A percentile compares a stretch with the other conserved stretches of the same genome.
These are phyloP conservation scores for Myotis planiceps DNA, from an alignment of 2,797 vertebrate species.

Conservation along the genomic window DNA sequence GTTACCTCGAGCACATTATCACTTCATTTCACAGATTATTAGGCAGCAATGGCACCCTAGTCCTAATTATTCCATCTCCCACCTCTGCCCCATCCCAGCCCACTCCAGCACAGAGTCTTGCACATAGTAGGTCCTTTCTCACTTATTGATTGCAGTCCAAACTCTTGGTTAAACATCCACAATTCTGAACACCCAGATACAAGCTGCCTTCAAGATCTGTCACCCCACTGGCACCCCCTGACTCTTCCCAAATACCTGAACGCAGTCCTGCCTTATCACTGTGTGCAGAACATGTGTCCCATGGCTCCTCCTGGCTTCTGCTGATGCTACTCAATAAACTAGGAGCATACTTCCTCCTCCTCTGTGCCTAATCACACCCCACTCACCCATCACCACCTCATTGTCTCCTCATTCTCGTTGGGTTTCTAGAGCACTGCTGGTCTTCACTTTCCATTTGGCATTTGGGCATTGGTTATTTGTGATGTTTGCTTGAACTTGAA, in stretches of 20 bases:
- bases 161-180: not conserved
- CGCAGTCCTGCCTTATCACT: not conserved
- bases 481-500: not conserved
- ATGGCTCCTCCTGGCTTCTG: not conserved
- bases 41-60: not conserved
- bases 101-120: not conserved
- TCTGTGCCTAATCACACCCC: not conserved
- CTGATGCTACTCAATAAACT: not conserved
- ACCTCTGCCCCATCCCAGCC: not conserved
- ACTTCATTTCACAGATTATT: not conserved
- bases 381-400: not conserved
- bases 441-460: not conserved
- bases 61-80: not conserved
- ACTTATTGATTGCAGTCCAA: not conserved
- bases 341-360: not conserved
- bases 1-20: not conserved
- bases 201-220: not conserved
- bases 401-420: not conserved
- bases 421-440: not conserved
- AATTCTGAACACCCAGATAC: not conserved
- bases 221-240: fast-evolving
- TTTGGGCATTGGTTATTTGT: not conserved
- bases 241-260: not conserved
- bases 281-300: not conserved
- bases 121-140: not conserved